Evolutionary conservation across 2,888 invertebrate genomes (phyloP), one percentile per base, ranked within the genome.

Genomic region (Eustalomyia histrio): DNA sequence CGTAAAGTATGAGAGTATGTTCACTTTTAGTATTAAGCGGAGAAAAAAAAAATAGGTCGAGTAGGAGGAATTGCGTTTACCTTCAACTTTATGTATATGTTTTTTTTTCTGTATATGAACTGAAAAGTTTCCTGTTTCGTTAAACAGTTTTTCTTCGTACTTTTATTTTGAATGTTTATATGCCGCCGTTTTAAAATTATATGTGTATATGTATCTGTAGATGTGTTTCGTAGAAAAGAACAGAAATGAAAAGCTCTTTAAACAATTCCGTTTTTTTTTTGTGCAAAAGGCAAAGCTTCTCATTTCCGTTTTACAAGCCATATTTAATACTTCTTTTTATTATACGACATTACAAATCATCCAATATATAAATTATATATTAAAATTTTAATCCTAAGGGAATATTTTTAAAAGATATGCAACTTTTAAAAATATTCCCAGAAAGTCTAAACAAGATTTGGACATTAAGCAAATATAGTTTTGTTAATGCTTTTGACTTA

Each of bases 1-100:
- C 43, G 6, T 47, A 47, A 2, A n/a, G 5, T 47, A n/a, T 47
- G 14, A 14, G 3, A 5, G 14, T n/a, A 47, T n/a, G 43, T 47
- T 3, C 6, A 47, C 12, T 39, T 10, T 39, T 39, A 50, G 10
- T 17, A 50, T 61, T 68, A 29, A 53, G 68, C 0, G 10, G 10
- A 29, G 29, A 29, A 29, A 29, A 7, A 29, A 57, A 24, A 76
- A 47, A 78, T 61, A 60, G 78, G 78, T 78, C 72, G 60, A 53
- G 47, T 67, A 61, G 53, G 33, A 61, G 53, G 33, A 72, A 61
- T 72, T 78, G 53, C 43, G 67, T 72, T 72, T 78, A 72, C 71
- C 78, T 72, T 71, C 58, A 71, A 72, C 60, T 71, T 33, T 65
- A 60, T 76, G 24, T 55, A 18, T 52, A 50, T 58, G 16, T 3